A percentile compares a stretch with the other conserved stretches of the same genome.
Evolutionary conservation across 2,888 invertebrate species (phyloP).

Genomic region (Creontiades dilutus): DNA sequence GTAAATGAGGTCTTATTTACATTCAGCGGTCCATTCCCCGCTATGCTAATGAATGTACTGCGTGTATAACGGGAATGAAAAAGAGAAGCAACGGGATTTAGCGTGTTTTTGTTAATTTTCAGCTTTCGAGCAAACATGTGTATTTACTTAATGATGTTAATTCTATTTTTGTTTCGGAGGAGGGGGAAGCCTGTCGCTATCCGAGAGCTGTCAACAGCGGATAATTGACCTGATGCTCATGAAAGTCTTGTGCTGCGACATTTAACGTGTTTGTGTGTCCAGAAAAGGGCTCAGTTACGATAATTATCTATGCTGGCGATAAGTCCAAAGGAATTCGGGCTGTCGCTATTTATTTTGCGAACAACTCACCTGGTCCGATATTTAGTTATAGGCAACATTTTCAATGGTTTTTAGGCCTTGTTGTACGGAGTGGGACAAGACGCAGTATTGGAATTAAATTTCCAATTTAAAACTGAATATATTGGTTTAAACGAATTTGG

Average conservation of each 20-base stretch:
- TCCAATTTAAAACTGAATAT: too few species aligned
- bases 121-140: conserved; percentile 25
- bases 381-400: too few species aligned
- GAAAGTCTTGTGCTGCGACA: not conserved
- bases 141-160: conserved; percentile 32
- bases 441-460: too few species aligned
- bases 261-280: too few species aligned
- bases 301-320: too few species aligned
- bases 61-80: not conserved
- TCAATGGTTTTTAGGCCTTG: too few species aligned
- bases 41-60: conserved; percentile 14
- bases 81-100: not conserved
- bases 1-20: conserved; percentile 27
- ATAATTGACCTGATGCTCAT: not conserved
- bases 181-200: not conserved
- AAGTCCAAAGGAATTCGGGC: too few species aligned
- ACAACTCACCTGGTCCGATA: too few species aligned
- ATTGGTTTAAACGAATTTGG: too few species aligned
- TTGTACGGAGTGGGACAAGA: too few species aligned
- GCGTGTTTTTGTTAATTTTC: conserved; percentile 23
- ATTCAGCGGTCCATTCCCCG: not conserved
- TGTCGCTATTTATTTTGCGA: too few species aligned
- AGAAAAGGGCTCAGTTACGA: too few species aligned
- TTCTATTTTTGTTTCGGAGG: not conserved
- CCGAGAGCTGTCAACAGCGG: not conserved